phyloP scores from a whole-genome alignment of 2,888 invertebrate genomes.

The Matsumyia berberina region DNA sequence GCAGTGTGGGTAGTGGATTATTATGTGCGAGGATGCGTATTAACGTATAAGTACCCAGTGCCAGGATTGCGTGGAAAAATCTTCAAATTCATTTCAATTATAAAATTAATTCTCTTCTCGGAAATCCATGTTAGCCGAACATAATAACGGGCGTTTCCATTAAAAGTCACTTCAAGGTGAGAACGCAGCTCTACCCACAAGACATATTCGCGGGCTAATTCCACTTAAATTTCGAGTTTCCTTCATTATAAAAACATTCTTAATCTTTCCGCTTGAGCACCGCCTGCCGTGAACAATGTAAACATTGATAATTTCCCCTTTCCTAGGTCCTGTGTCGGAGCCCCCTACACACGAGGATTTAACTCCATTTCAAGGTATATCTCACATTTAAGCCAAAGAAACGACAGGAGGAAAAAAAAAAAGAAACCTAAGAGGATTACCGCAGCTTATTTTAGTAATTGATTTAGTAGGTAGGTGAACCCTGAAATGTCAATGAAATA shows the following conservation, averaged over 20 bases:
- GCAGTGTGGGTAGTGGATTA: too few relatives aligned
- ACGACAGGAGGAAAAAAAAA: background rate
- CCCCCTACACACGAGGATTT: background rate
- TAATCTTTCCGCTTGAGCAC: slow-evolving; percentile 9
- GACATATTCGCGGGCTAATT: background rate
- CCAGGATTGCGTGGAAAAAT: background rate
- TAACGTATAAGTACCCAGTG: too few relatives aligned
- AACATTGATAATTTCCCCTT: slow-evolving; percentile 3
- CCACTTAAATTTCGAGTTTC: slow-evolving; percentile 13
- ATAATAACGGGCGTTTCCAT: background rate
- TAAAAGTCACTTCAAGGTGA: slow-evolving; percentile 1
- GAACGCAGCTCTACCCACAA: background rate
- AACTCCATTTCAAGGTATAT: slow-evolving; percentile 11
- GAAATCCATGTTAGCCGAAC: background rate
- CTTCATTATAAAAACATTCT: slow-evolving; percentile 5
- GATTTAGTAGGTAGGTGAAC: slow-evolving; percentile 44
- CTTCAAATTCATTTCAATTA: slow-evolving; percentile 3
- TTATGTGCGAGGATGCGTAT: too few relatives aligned
- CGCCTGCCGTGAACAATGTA: background rate
- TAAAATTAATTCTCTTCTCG: background rate
- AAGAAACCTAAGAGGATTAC: slow-evolving; percentile 50
- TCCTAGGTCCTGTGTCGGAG: background rate
- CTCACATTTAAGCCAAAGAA: slow-evolving; percentile 26
- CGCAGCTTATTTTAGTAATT: slow-evolving; percentile 52
- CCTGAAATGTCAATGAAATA: slow-evolving; percentile 17